Evolutionary conservation across 1,140 invertebrate genomes (phyloP), one percentile per base, ranked within the genome.

Genomic region (Adoxophyes honmai): DNA sequence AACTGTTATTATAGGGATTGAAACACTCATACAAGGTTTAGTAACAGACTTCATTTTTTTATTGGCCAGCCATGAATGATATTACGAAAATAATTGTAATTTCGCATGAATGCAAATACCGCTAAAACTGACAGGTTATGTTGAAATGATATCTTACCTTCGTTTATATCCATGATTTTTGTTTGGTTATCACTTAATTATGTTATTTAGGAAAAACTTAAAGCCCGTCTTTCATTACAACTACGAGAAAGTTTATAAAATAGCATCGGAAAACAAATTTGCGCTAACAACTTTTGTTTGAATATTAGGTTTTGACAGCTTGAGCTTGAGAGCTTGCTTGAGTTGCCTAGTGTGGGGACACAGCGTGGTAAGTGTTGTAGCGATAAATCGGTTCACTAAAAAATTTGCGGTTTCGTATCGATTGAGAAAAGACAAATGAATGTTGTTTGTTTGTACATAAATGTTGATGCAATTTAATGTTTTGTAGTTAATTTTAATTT

Each of bases 91-190:
- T 39, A 33, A 28, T 16, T 21, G 28, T 48, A 18, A 48, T 48
- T 0, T 11, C 18, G 42, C 10, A 59, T 59, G 7, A 33, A 11
- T 14, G 11, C 33, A 57, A 39, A 57, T 39, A 36, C 35, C 52
- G 52, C 58, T 34, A 54, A 54, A 55, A 73, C 67, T 52, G 13
- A 54, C 38, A 42, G 39, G 57, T 58, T 55, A 52, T 21, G 34
- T 42, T 39, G 21, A 36, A 53, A 7, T 21, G n/a, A 52, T 35
- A 48, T 42, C 37, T 59, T 70, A 80, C 77, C 77, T 72, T 77
- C 77, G 59, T 72, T 75, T 10, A 80, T 64, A 60, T 80, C 70
- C 77, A 80, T 80, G 39, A 34, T 66, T 36, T 42, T 54, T 33
- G 7, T 55, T 54, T 38, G 7, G 33, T 36, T 34, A 6, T 35